Percentiles rank a stretch among this genome's conserved stretches.
These are phyloP conservation scores for Pseudomugil tenellus DNA, from an alignment of 2,797 vertebrate species.

Conservation along the genomic window DNA sequence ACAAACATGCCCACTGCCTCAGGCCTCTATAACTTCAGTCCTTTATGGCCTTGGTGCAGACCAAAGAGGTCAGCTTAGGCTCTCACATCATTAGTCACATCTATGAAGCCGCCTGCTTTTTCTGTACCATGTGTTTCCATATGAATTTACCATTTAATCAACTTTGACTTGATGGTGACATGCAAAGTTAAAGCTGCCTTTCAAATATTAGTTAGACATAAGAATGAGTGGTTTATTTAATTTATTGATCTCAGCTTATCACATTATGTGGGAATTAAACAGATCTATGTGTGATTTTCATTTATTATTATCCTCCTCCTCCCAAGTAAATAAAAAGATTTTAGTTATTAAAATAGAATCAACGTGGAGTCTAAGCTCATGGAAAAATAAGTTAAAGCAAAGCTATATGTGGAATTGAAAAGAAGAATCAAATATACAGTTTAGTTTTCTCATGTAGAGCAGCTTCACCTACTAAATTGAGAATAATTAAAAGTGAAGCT, in stretches of 20 bases:
- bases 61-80: conserved; percentile 61
- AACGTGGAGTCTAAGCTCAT: background rate
- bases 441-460: conserved; percentile 7
- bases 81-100: conserved; percentile 74
- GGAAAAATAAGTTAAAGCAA: background rate
- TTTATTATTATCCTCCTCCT: background rate
- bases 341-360: background rate
- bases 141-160: conserved; percentile 58
- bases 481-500: conserved; percentile 59
- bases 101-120: conserved; percentile 54
- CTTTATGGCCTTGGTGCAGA: conserved; percentile 59
- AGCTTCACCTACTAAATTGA: conserved; percentile 32
- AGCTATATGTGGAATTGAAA: conserved; percentile 16
- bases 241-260: background rate
- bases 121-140: conserved; percentile 55
- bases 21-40: conserved; percentile 52
- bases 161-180: conserved; percentile 52
- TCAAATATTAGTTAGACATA: too few species aligned
- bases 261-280: conserved; percentile 2
- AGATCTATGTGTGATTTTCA: background rate
- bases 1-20: conserved; percentile 58
- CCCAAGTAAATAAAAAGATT: background rate
- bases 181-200: conserved; percentile 38
- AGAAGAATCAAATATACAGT: background rate
- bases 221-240: too few species aligned